Evolutionary conservation across 1,140 invertebrate species (phyloP).

Genomic region (Limonius californicus): DNA sequence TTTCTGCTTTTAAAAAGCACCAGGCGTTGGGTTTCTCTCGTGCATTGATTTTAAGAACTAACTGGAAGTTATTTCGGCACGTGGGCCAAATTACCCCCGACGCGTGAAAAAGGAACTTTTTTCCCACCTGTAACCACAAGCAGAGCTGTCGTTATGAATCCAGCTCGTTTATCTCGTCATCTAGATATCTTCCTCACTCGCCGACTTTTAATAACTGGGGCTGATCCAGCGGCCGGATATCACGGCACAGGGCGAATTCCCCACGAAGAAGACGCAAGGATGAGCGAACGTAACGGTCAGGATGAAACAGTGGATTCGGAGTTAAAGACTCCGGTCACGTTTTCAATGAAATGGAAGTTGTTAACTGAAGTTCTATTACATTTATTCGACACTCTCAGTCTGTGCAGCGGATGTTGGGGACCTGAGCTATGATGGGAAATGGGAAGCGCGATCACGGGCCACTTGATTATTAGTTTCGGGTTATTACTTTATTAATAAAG

Average conservation of each 20-base stretch:
- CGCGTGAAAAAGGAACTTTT: no score
- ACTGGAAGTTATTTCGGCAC: no score
- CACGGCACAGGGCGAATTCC: no score
- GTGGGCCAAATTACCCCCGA: no score
- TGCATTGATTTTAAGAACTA: no score
- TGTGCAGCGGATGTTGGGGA: neutral
- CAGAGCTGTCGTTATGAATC: neutral
- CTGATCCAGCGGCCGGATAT: no score
- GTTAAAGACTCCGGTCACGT: conserved; percentile 22
- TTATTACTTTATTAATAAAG: neutral
- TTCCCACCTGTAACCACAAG: no score
- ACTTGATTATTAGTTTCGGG: neutral
- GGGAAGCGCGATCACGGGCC: neutral
- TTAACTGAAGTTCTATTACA: conserved; percentile 27
- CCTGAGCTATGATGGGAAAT: neutral
- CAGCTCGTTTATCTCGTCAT: neutral
- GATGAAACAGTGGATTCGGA: neutral
- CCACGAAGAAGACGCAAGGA: neutral
- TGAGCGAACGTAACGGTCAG: neutral
- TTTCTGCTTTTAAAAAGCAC: no score
- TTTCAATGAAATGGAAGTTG: conserved; percentile 28
- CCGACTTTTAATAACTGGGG: neutral
- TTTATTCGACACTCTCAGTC: conserved; percentile 24
- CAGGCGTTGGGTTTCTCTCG: no score
- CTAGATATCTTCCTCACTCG: neutral